Conservation (phyloP, 2,797 vertebrate genomes). For the Saguinus oedipus region DNA sequence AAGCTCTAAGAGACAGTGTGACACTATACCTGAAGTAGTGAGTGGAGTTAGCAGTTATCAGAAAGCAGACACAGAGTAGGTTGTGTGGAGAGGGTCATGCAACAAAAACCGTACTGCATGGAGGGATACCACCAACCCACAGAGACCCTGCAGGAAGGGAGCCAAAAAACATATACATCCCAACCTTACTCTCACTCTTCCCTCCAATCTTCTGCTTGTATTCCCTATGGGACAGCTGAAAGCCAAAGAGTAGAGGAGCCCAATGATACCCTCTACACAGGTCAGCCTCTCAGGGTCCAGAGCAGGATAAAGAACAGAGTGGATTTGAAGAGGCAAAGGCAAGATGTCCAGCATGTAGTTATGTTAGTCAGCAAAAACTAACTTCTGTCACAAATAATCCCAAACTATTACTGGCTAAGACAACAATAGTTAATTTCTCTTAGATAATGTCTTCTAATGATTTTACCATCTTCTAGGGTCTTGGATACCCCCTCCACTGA, state of each 20-base stretch:
- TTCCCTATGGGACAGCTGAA: not conserved
- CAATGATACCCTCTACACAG: not conserved
- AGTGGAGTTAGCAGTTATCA: not conserved
- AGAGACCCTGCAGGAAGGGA: not conserved
- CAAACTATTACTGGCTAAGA: not conserved
- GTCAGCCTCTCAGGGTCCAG: not conserved
- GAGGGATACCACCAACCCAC: not conserved
- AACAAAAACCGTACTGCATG: not conserved
- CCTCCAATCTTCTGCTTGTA: not conserved
- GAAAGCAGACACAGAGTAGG: not conserved
- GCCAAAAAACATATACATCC: not conserved
- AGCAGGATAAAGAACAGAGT: not conserved
- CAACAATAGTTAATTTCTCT: not conserved
- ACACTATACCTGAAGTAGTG: not conserved
- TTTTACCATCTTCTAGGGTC: not conserved
- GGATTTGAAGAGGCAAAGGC: not conserved
- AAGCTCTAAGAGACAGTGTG: not conserved
- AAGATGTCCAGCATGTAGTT: not conserved
- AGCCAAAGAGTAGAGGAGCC: not conserved
- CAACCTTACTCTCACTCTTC: not conserved
- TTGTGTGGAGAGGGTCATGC: not conserved
- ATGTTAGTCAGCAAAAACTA: not conserved
- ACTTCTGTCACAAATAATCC: not conserved
- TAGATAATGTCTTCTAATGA: not conserved
- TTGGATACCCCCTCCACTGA: not conserved